Evolutionary conservation across 2,888 invertebrate species (phyloP).

Genomic region (Masnerella sp.): DNA sequence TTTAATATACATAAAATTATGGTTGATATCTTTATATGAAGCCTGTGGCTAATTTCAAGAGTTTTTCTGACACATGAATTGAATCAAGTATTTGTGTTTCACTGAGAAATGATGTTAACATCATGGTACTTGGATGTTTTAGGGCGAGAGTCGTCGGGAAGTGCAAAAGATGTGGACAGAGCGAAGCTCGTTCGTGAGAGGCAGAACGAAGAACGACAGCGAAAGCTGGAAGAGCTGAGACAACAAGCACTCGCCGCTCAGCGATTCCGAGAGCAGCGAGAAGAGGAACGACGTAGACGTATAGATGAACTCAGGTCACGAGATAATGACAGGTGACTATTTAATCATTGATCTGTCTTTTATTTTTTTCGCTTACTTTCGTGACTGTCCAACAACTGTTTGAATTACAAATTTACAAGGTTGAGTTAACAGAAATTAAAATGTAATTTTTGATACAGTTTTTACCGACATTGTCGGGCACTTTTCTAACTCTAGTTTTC

Average conservation of each 20-base stretch:
- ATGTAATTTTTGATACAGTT: conserved; percentile 11
- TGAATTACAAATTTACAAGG: conserved; percentile 3
- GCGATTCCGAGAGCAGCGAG: conserved; percentile 92
- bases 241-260: conserved; percentile 93
- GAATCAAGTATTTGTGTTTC: conserved; percentile 19
- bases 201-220: conserved; percentile 93
- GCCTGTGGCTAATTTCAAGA: conserved; percentile 9
- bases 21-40: conserved; percentile 11
- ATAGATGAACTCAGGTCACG: conserved; percentile 89
- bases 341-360: conserved; percentile 18
- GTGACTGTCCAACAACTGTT: not conserved
- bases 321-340: conserved; percentile 83
- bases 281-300: conserved; percentile 88
- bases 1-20: too few relatives aligned
- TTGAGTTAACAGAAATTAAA: not conserved
- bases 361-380: conserved; percentile 14
- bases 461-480: too few relatives aligned
- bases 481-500: too few relatives aligned
- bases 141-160: conserved; percentile 75
- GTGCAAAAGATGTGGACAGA: conserved; percentile 74
- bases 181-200: conserved; percentile 86
- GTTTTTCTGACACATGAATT: conserved; percentile 19
- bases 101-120: conserved; percentile 22
- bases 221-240: conserved; percentile 92
- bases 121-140: conserved; percentile 57